Evolutionary conservation across 2,113 vertebrate species (phyloP).

Genomic region (Varanus salvator): DNA sequence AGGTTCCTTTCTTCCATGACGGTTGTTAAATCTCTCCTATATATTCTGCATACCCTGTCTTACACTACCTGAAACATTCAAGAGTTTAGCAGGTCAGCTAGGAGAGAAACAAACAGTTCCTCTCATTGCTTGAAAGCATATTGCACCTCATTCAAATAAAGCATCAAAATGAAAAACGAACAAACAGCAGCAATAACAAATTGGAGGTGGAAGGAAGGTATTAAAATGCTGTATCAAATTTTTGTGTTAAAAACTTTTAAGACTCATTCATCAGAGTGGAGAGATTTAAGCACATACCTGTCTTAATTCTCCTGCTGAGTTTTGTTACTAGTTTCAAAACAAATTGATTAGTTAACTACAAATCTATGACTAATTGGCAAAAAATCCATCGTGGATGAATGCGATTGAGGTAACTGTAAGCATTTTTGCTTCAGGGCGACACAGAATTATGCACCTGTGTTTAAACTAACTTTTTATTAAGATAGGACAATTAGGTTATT

Average conservation of each 20-base stretch:
- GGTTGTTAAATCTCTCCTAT: background rate
- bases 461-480: background rate
- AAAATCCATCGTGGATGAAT: background rate
- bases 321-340: background rate
- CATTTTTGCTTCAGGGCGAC: background rate
- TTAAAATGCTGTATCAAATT: background rate
- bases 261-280: background rate
- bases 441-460: background rate
- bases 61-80: background rate
- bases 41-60: background rate
- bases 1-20: background rate
- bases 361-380: slow-evolving; percentile 1
- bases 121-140: background rate
- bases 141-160: background rate
- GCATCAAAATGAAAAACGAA: too few species aligned
- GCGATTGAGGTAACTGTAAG: background rate
- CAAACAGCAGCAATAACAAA: too few species aligned
- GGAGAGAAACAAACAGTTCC: background rate
- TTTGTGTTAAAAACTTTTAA: background rate
- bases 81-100: background rate
- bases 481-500: background rate
- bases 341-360: background rate
- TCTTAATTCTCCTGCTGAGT: background rate
- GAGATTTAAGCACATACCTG: background rate
- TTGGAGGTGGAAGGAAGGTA: too few species aligned